These are phyloP conservation scores for Drosophila subsilvestris DNA, from an alignment of 2,888 invertebrate genomes.

Conservation along the genomic window DNA sequence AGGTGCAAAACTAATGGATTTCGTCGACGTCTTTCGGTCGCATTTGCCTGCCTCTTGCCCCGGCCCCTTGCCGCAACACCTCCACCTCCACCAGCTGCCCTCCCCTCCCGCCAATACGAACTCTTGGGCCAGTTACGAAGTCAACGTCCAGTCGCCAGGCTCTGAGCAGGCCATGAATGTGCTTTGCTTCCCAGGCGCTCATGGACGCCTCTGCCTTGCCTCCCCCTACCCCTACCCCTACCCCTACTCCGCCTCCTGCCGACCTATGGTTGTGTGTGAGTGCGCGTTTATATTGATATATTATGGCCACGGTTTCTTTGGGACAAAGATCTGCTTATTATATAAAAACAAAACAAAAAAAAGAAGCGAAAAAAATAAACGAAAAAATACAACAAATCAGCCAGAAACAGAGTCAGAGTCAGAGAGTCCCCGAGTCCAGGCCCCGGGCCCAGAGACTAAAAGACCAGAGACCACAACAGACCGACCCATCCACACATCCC, in stretches of 20 bases:
- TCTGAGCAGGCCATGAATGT: slow-evolving; percentile 72
- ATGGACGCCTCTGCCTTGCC: slow-evolving; percentile 49
- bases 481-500: slow-evolving; percentile 52
- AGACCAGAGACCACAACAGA: slow-evolving; percentile 44
- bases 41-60: slow-evolving; percentile 37
- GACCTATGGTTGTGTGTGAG: slow-evolving; percentile 39
- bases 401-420: slow-evolving; percentile 53
- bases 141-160: slow-evolving; percentile 72
- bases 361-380: slow-evolving; percentile 24
- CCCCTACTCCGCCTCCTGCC: slow-evolving; percentile 7
- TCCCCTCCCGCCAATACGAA: neutral
- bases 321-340: slow-evolving; percentile 84
- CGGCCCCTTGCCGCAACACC: slow-evolving; percentile 12
- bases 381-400: slow-evolving; percentile 48
- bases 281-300: slow-evolving; percentile 82
- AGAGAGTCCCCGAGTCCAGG: slow-evolving; percentile 30
- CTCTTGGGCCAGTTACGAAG: slow-evolving; percentile 37
- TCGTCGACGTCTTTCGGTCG: slow-evolving; percentile 67
- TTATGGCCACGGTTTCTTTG: slow-evolving; percentile 84
- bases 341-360: slow-evolving; percentile 66
- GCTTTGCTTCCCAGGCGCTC: slow-evolving; percentile 77
- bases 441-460: slow-evolving; percentile 28
- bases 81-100: slow-evolving; percentile 11
- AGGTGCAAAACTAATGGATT: slow-evolving; percentile 82
- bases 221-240: neutral